Evolutionary conservation across 2,113 vertebrate genomes (phyloP).

Genomic region (Sminthopsis crassicaudata): DNA sequence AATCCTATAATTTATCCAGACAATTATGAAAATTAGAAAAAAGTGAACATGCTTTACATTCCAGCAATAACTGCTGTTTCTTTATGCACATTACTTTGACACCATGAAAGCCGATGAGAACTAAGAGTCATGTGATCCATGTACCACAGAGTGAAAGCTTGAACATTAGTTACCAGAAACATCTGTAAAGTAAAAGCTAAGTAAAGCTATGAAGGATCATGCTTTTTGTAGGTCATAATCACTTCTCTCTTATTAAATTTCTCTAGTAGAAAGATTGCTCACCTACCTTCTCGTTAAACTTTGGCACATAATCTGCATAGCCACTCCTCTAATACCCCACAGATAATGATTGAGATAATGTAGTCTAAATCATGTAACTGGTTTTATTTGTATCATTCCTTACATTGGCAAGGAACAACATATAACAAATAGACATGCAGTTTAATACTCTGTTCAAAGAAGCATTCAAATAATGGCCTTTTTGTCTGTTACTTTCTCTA

Average conservation of each 20-base stretch:
- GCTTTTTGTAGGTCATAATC: not conserved
- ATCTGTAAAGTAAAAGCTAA: not conserved
- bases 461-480: not conserved
- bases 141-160: not conserved
- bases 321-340: not conserved
- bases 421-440: not conserved
- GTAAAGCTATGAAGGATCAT: not conserved
- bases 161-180: not conserved
- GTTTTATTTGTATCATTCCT: not conserved
- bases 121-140: not conserved
- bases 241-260: not conserved
- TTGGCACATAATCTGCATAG: not conserved
- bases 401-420: not conserved
- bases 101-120: not conserved
- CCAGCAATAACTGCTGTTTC: not conserved
- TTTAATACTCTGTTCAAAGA: not conserved
- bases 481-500: not conserved
- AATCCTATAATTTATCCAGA: not conserved
- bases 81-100: not conserved
- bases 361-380: not conserved
- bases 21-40: not conserved
- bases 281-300: not conserved
- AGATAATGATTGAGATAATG: not conserved
- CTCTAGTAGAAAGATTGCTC: not conserved
- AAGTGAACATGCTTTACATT: not conserved